These are phyloP conservation scores for Leucophenga montana DNA, from an alignment of 2,888 invertebrate species.

Conservation along the genomic window DNA sequence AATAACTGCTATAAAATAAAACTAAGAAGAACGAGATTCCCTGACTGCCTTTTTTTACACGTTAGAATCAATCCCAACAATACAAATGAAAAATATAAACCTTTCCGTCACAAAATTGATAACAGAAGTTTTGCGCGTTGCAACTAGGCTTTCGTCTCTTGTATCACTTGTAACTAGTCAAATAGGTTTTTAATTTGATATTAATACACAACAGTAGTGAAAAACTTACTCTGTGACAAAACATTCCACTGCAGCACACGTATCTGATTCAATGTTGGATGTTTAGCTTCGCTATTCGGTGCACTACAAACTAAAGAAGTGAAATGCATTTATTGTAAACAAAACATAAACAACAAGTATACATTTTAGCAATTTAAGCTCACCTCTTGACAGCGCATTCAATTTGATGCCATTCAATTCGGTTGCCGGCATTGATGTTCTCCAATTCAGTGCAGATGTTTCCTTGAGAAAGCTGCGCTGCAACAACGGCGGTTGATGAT, in stretches of 20 bases:
- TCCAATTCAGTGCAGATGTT: too few species aligned
- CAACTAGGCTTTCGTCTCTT: too few species aligned
- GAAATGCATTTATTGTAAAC: constrained; percentile 16
- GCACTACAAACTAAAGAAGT: constrained; percentile 74
- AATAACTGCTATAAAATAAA: too few species aligned
- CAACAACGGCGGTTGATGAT: constrained; percentile 75
- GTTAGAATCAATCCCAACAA: too few species aligned
- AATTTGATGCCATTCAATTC: constrained; percentile 72
- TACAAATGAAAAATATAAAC: too few species aligned
- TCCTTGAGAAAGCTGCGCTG: constrained; percentile 68
- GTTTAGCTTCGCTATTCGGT: constrained; percentile 70
- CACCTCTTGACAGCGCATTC: constrained; percentile 74
- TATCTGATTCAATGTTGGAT: constrained; percentile 68
- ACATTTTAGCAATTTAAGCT: not conserved
- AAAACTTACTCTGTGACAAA: constrained; percentile 80
- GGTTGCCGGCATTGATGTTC: not conserved
- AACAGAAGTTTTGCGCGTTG: too few species aligned
- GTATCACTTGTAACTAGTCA: too few species aligned
- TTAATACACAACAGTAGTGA: too few species aligned
- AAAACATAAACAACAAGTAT: not conserved
- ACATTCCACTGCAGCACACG: constrained; percentile 82
- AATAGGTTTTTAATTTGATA: too few species aligned
- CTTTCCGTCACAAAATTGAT: too few species aligned
- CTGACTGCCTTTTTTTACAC: too few species aligned
- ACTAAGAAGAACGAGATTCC: too few species aligned